Evolutionary conservation across 1,140 invertebrate species (phyloP), one percentile per base, ranked within the genome.

Genomic region (Lordiphosa mommai): DNA sequence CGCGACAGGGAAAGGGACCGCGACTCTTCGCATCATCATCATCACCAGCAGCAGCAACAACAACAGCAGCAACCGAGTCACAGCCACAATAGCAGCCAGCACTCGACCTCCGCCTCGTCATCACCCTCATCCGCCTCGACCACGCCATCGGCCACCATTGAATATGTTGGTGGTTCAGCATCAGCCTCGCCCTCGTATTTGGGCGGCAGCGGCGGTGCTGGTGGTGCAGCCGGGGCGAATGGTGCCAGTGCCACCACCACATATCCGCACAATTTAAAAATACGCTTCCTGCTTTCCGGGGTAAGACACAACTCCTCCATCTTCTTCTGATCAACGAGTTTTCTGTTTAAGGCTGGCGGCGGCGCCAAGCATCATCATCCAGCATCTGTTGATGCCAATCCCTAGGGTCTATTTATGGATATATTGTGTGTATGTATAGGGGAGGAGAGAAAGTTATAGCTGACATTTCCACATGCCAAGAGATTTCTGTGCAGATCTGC

Each of bases 261-360:
- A 29, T 88, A 88, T 82, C 87, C 87, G 76, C 87, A 88, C 71
- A 88, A 88, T 73, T 86, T 88, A 68, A 88, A 88, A 87, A 88
- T 88, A 84, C 84, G 84, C 55, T 88, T 88, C 73, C 85, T 88
- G 67, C 79, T 88, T 59, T 88, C 87, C 61, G 86, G 86, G 87
- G 87, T 88, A 88, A 88, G 77, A 66, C 17, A n/a, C 43, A 16
- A 13, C 7, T 23, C 23, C 7, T 23, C 23, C 34, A 51, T 38
- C 12, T 17, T 13, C n/a, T 30, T 17, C 12, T 14, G 4, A 6
- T 32, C 32, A 44, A 29, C 3, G 10, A 32, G 7, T 9, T 29
- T 12, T 23, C n/a, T 29, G 10, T 14, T n/a, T n/a, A n/a, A 14
- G n/a, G 41, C 4, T 20, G 7, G 8, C 12, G 9, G 9, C 50